Percentiles rank a stretch among this genome's conserved stretches.
Evolutionary conservation across 2,888 invertebrate genomes (phyloP).

Genomic region (Drosophila birchii): DNA sequence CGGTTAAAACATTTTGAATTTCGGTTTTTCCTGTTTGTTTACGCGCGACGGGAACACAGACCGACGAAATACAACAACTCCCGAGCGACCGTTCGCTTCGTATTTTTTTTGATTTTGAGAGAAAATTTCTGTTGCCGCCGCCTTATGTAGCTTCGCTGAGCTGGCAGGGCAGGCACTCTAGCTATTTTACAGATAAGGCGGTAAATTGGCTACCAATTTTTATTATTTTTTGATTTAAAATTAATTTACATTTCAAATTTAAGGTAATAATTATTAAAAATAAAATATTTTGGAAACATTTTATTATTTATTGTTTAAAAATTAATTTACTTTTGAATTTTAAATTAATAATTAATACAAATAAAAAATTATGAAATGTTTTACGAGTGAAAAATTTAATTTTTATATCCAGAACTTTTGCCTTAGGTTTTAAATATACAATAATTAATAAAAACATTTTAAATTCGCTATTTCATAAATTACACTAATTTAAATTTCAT

Average conservation of each 20-base stretch:
- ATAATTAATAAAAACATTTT: not conserved
- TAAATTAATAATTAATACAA: too few relatives aligned
- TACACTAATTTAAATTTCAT: not conserved
- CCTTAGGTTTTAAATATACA: not conserved
- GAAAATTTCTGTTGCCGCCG: constrained; percentile 39
- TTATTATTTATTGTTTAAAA: too few relatives aligned
- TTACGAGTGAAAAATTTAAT: too few relatives aligned
- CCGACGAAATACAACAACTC: constrained; percentile 43
- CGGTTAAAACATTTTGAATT: constrained; percentile 68
- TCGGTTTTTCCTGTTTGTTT: constrained; percentile 37
- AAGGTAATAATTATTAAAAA: not conserved
- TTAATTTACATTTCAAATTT: not conserved
- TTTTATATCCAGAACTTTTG: not conserved
- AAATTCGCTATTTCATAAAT: not conserved
- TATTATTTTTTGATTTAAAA: too few relatives aligned
- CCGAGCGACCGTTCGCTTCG: constrained; percentile 61
- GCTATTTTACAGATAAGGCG: not conserved
- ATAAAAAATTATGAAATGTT: too few relatives aligned
- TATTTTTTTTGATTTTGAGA: constrained; percentile 16
- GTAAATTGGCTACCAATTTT: not conserved
- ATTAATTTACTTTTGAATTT: too few relatives aligned
- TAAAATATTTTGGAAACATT: not conserved
- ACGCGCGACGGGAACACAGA: constrained; percentile 38
- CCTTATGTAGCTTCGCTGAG: constrained; percentile 23
- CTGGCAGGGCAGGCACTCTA: not conserved